phyloP scores from a whole-genome alignment of 1,140 invertebrate species.

The Sycophila sp. region DNA sequence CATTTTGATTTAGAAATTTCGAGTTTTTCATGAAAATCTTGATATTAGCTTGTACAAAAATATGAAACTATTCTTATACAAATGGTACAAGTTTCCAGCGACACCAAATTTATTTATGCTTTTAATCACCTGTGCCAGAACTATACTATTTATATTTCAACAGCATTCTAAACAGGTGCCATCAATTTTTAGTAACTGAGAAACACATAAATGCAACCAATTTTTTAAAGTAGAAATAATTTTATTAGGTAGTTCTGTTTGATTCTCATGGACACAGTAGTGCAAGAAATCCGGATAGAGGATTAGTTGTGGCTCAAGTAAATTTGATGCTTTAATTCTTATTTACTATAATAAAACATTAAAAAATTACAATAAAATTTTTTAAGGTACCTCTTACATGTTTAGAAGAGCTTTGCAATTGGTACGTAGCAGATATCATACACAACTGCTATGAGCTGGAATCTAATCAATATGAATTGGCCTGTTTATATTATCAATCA shows the following conservation, averaged over 20 bases:
- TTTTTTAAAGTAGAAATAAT: neutral
- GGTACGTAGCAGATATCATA: slow-evolving; percentile 55
- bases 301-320: slow-evolving; percentile 62
- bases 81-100: slow-evolving; percentile 55
- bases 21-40: slow-evolving; percentile 55
- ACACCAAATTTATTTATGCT: slow-evolving; percentile 59
- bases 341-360: neutral
- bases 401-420: slow-evolving; percentile 55
- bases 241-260: slow-evolving; percentile 56
- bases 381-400: slow-evolving; percentile 50
- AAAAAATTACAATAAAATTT: slow-evolving; percentile 10
- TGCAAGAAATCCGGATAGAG: slow-evolving; percentile 43
- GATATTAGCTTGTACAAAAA: slow-evolving; percentile 50
- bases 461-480: slow-evolving; percentile 57
- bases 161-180: slow-evolving; percentile 52
- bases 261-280: slow-evolving; percentile 59
- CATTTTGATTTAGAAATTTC: slow-evolving; percentile 51
- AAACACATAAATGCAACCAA: neutral
- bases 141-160: slow-evolving; percentile 63
- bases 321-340: neutral
- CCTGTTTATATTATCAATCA: slow-evolving; percentile 55
- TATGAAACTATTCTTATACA: slow-evolving; percentile 51
- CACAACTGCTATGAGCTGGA: slow-evolving; percentile 50
- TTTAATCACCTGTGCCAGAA: slow-evolving; percentile 60
- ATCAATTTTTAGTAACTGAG: neutral